Base-by-base conservation (phyloP, 2,113 vertebrate species). In the Hippoglossus stenolepis region DNA sequence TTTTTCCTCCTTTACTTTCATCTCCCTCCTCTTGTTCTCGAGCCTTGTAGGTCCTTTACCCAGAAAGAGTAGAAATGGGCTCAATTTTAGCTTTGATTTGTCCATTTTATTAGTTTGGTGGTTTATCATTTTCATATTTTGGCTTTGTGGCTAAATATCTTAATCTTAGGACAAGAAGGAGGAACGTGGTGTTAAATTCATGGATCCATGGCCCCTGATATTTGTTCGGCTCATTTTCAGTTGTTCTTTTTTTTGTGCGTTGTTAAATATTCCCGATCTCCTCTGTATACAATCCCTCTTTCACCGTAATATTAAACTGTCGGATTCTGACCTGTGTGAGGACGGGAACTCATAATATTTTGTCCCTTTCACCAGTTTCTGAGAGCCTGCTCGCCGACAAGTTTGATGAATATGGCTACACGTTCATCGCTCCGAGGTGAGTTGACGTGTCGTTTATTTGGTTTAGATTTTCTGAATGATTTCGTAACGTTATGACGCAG, bases 401-500 rank as follows among this genome's bases (percentile, higher is more conserved):
- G 91, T 99, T 96, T 94, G 96, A 98, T 80, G 97, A 98, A 91
- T 88, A 93, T 79, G 97, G 97, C 68, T 96, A 97, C 61, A 98
- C 97, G 0, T 95, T 97, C 80, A 93, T 99, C 88, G 97, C 97
- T 75, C 97, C 97, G 24, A 98, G 97, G 98, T 99, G 92, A 70
- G 96, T 93, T 47, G 43, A 21, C 35, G 14, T 53, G 54, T 7
- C 31, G 31, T 73, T 77, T 47, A 56, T 65, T 49, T 47, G 31
- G 2, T 62, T 47, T 47, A 49, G 3, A 26, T 67, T 62, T 57
- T 28, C 26, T 0, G 0, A 59, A 31, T 4, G 0, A 49, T 47
- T 47, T 49, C 47, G 2, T 45, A 47, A 31, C 15, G 13, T 21
- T 31, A 28, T 75, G 49, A 75, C 26, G 17, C 9, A 59, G 23